phyloP scores from a whole-genome alignment of 2,888 invertebrate genomes.

The Ichneumon xanthorius region DNA sequence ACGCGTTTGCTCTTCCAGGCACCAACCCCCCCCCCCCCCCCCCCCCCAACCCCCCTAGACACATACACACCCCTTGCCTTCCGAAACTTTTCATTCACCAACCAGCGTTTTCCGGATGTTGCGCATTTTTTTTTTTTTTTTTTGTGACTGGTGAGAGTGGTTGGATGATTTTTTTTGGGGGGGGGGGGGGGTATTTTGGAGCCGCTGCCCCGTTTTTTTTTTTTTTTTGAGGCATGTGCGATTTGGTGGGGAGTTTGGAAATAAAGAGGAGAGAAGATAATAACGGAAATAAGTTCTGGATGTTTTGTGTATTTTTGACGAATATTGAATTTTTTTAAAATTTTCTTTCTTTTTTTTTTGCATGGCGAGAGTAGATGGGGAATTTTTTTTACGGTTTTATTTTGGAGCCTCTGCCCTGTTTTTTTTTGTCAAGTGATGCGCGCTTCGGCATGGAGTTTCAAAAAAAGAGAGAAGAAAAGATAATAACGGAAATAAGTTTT shows the following conservation, averaged over 20 bases:
- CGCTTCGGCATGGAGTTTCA: too few relatives aligned
- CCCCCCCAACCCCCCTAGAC: not conserved
- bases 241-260: too few relatives aligned
- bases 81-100: conserved; percentile 37
- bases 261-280: too few relatives aligned
- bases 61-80: not conserved
- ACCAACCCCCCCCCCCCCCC: not conserved
- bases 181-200: conserved; percentile 17
- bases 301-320: too few relatives aligned
- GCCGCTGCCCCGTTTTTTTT: not conserved
- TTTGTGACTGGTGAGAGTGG: not conserved
- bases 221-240: not conserved
- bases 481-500: too few relatives aligned
- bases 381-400: conserved; percentile 35
- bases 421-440: too few relatives aligned
- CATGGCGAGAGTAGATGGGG: not conserved
- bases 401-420: not conserved
- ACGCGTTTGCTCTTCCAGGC: conserved; percentile 28
- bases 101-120: conserved; percentile 39
- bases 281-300: too few relatives aligned
- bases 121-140: conserved; percentile 21
- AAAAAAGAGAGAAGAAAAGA: too few relatives aligned
- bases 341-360: conserved; percentile 1
- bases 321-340: too few relatives aligned
- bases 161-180: conserved; percentile 11